phyloP scores from a whole-genome alignment of 2,797 vertebrate species.

The Lepilemur septentrionalis region DNA sequence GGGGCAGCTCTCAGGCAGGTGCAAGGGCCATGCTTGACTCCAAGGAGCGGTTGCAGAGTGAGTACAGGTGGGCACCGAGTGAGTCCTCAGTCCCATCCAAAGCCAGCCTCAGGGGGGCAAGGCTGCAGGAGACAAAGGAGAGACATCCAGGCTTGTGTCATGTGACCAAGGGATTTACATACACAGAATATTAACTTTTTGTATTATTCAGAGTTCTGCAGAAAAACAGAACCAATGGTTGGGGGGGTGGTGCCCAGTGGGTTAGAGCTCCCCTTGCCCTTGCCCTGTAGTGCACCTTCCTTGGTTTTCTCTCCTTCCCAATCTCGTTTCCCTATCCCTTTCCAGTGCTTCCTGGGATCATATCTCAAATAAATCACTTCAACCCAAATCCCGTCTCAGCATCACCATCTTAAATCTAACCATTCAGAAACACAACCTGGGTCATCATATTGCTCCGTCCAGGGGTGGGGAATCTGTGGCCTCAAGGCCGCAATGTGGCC shows the following conservation, averaged over 20 bases:
- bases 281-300: accelerated
- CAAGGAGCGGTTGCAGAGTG: neutral
- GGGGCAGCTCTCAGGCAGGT: neutral
- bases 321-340: neutral
- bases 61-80: too few species aligned
- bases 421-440: neutral
- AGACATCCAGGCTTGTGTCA: neutral
- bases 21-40: neutral
- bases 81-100: neutral
- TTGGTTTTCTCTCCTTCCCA: neutral
- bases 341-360: neutral
- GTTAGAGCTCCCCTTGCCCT: too few species aligned
- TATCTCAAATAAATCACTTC: neutral
- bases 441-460: neutral
- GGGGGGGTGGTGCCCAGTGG: too few species aligned
- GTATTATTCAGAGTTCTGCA: neutral
- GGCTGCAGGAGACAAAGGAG: neutral
- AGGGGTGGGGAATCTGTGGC: too few species aligned
- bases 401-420: too few species aligned
- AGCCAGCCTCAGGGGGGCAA: neutral
- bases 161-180: neutral
- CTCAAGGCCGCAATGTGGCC: too few species aligned
- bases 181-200: neutral
- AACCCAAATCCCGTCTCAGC: neutral
- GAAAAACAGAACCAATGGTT: neutral